phyloP scores from a whole-genome alignment of 1,140 invertebrate species.

The Drosophila nigromelanica region DNA sequence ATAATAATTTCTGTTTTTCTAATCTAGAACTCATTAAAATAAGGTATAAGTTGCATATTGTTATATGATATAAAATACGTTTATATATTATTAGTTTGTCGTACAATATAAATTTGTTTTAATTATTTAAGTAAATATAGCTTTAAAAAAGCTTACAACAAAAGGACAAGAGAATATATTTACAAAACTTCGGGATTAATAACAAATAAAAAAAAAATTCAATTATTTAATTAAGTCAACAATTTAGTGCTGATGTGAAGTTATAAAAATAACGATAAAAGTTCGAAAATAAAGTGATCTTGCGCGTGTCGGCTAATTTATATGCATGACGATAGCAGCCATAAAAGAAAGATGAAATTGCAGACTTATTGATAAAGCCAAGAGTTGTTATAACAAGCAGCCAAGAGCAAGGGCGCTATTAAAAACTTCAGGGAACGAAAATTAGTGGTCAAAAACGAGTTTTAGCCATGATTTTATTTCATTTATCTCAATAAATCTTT shows the following conservation, averaged over 20 bases:
- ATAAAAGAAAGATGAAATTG: conserved; percentile 24
- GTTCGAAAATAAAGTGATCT: conserved; percentile 13
- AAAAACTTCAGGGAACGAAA: conserved; percentile 1
- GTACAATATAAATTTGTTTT: no score
- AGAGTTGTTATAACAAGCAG: conserved; percentile 17
- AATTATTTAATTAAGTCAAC: conserved; percentile 11
- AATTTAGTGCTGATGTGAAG: conserved; percentile 1
- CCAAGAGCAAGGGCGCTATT: conserved; percentile 24
- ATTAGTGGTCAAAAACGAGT: conserved; percentile 23
- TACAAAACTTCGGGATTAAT: no score
- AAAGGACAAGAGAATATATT: no score
- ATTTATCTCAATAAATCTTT: conserved; percentile 11
- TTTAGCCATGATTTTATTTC: conserved; percentile 7
- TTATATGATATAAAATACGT: no score
- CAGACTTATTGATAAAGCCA: conserved; percentile 27
- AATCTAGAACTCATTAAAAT: no score
- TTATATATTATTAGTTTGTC: no score
- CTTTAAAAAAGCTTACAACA: no score
- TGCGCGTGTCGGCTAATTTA: conserved; percentile 25
- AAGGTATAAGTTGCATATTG: no score
- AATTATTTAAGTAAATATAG: no score
- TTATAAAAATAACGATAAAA: conserved; percentile 10
- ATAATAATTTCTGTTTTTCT: no score
- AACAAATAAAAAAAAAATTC: background rate
- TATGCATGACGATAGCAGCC: conserved; percentile 7